These are phyloP conservation scores for Chelonia mydas DNA, from an alignment of 2,797 vertebrate genomes.

Conservation along the genomic window DNA sequence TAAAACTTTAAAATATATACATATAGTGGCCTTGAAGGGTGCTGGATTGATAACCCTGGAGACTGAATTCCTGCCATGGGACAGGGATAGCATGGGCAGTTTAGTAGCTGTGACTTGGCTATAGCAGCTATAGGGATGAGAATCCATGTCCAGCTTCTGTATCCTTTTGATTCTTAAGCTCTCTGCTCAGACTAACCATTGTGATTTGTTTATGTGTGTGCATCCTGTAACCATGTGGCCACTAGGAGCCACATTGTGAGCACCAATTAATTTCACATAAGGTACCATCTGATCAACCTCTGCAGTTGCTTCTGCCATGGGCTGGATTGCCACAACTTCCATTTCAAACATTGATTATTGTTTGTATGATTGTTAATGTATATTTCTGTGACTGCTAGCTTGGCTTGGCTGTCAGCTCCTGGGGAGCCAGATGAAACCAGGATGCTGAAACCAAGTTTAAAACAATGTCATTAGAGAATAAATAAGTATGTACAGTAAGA, in stretches of 20 bases:
- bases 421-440: background rate
- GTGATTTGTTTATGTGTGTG: background rate
- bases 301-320: background rate
- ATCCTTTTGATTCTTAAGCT: rapidly evolving
- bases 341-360: background rate
- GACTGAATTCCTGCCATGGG: background rate
- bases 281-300: background rate
- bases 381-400: constrained; percentile 36
- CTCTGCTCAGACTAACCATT: background rate
- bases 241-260: constrained; percentile 60
- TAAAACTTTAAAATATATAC: background rate
- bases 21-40: background rate
- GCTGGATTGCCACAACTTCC: background rate
- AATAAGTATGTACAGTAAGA: background rate
- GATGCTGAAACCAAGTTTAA: background rate
- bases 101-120: background rate
- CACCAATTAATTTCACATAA: background rate
- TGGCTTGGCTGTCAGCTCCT: background rate
- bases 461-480: background rate
- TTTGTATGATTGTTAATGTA: background rate
- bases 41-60: background rate
- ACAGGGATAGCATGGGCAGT: background rate
- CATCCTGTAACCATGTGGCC: background rate
- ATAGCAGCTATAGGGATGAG: background rate
- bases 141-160: background rate